phyloP scores from a whole-genome alignment of 1,140 invertebrate genomes.

The Latrodectus geometricus region DNA sequence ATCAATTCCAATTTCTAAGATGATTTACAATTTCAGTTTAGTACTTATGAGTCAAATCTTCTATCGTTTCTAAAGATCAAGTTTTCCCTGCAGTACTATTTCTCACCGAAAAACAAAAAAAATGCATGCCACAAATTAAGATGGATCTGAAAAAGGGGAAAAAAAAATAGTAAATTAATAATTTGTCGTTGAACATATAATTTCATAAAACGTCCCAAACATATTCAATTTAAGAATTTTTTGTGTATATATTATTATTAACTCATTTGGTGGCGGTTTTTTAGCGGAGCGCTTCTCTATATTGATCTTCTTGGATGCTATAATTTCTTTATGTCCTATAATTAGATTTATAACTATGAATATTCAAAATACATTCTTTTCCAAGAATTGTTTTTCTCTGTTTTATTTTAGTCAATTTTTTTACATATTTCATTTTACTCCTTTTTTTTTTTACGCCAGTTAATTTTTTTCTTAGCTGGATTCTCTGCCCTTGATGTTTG shows the following conservation, averaged over 20 bases:
- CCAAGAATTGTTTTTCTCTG: conserved; percentile 57
- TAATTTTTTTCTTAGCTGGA: conserved; percentile 1
- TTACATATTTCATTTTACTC: conserved; percentile 44
- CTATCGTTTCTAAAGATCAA: conserved; percentile 28
- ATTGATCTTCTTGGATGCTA: conserved; percentile 57
- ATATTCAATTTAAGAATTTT: conserved; percentile 62
- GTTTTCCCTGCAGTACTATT: conserved; percentile 21
- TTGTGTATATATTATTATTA: conserved; percentile 62
- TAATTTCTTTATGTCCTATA: conserved; percentile 62
- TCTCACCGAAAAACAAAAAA: conserved; percentile 2
- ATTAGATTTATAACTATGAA: conserved; percentile 63
- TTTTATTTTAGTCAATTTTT: conserved; percentile 57
- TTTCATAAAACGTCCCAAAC: conserved; percentile 62
- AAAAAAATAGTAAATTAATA: conserved; percentile 59
- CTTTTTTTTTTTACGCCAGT: conserved; percentile 30
- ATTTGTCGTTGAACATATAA: conserved; percentile 61
- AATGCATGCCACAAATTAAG: neutral
- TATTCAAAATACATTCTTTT: conserved; percentile 63
- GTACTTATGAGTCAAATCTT: neutral
- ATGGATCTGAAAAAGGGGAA: conserved; percentile 9
- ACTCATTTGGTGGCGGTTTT: conserved; percentile 58
- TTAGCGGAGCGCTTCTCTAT: conserved; percentile 35
- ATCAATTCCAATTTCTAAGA: too few relatives aligned
- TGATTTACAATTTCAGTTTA: too few relatives aligned
- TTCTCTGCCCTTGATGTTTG: conserved; percentile 52